Evolutionary conservation across 2,797 vertebrate species (phyloP).

Genomic region (Gymnocypris eckloni): DNA sequence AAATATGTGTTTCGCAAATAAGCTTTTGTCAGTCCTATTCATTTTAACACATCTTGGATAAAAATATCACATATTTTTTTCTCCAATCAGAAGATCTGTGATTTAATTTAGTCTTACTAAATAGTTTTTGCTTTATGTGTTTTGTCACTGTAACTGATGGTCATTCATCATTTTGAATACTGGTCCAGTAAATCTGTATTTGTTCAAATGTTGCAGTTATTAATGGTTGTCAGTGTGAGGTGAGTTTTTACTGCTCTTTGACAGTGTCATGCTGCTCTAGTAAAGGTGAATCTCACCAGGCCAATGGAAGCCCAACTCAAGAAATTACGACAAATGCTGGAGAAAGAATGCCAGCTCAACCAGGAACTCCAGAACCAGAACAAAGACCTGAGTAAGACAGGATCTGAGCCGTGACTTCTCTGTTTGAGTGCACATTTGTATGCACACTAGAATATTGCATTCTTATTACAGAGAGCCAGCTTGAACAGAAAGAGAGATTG

Average conservation of each 20-base stretch:
- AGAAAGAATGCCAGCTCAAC: conserved; percentile 77
- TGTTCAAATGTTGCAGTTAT: not conserved
- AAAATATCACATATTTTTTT: not conserved
- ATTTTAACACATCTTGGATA: not conserved
- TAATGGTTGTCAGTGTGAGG: not conserved
- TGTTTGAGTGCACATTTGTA: not conserved
- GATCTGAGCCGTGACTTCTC: not conserved
- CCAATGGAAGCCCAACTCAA: conserved; percentile 79
- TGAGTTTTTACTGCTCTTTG: conserved; percentile 13
- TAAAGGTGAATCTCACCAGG: conserved; percentile 7
- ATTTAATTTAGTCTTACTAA: not conserved
- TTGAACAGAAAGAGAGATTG: conserved; percentile 74
- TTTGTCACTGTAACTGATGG: not conserved
- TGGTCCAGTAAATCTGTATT: not conserved
- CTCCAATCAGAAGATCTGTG: too few relatives aligned
- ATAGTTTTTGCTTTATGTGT: not conserved
- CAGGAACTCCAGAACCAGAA: conserved; percentile 74
- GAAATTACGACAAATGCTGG: conserved; percentile 77
- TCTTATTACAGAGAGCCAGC: conserved; percentile 4
- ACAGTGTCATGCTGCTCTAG: conserved; percentile 17
- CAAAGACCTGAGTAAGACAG: conserved; percentile 75
- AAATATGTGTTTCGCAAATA: too few relatives aligned
- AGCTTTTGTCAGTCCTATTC: too few relatives aligned
- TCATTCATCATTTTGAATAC: not conserved
- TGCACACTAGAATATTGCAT: not conserved